Evolutionary conservation across 2,113 vertebrate species (phyloP).

Genomic region (Gymnogyps californianus): DNA sequence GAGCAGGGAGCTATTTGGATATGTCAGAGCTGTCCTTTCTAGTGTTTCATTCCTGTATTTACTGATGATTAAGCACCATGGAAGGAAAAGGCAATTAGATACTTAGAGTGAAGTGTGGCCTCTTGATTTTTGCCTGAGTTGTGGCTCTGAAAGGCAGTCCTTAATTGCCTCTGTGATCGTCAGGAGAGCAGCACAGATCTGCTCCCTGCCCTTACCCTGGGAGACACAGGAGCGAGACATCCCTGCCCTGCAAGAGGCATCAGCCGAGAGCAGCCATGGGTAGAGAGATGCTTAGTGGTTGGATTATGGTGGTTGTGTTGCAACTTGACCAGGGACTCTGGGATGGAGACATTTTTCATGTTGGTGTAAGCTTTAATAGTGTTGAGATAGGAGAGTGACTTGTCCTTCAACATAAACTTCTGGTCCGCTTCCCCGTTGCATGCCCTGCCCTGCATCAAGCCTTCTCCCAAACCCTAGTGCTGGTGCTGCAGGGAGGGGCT

Average conservation of each 20-base stretch:
- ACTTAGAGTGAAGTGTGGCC: not conserved
- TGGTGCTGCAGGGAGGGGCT: not conserved
- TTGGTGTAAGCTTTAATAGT: not conserved
- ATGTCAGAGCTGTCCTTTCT: not conserved
- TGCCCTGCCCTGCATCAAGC: not conserved
- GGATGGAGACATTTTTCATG: not conserved
- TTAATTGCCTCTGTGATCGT: not conserved
- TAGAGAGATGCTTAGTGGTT: not conserved
- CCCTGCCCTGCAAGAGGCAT: not conserved
- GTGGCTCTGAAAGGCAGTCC: not conserved
- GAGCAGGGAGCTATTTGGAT: not conserved
- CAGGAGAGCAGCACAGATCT: not conserved
- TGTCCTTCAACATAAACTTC: not conserved
- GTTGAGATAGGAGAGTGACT: not conserved
- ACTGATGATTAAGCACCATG: not conserved
- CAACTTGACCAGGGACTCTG: not conserved
- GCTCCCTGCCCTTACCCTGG: not conserved
- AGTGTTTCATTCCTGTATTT: not conserved
- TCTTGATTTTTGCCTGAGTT: not conserved
- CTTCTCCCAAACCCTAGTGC: not conserved
- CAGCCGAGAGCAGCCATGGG: not conserved
- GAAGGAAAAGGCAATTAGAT: not conserved
- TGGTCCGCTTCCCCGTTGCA: fast-evolving
- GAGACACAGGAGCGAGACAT: not conserved
- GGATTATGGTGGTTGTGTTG: not conserved